phyloP scores from a whole-genome alignment of 2,113 vertebrate genomes.

The Polyodon spathula region DNA sequence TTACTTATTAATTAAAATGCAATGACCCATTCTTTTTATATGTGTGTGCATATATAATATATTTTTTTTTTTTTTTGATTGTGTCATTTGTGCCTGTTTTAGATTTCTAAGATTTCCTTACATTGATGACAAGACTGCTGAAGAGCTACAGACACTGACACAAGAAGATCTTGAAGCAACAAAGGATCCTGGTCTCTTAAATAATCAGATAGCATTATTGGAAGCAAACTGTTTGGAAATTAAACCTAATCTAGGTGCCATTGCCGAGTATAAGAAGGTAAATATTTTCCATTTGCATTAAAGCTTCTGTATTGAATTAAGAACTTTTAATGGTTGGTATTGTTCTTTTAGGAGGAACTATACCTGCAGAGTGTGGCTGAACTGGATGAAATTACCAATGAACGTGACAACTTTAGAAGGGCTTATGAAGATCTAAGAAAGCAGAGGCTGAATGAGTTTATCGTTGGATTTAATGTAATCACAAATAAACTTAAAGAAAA shows the following conservation, averaged over 20 bases:
- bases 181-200: conserved; percentile 59
- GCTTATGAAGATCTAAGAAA: conserved; percentile 81
- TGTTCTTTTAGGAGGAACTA: conserved; percentile 70
- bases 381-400: conserved; percentile 75
- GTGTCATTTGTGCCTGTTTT: conserved; percentile 2
- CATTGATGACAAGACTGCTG: conserved; percentile 68
- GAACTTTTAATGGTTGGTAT: neutral
- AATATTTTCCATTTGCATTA: neutral
- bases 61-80: neutral
- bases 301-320: neutral
- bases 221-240: conserved; percentile 75
- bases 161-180: conserved; percentile 63
- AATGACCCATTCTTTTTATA: neutral
- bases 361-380: conserved; percentile 85
- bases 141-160: conserved; percentile 56
- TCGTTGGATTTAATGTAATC: conserved; percentile 90
- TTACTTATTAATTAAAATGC: neutral
- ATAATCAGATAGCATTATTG: conserved; percentile 73
- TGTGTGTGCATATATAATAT: conserved; percentile 1
- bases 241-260: conserved; percentile 83
- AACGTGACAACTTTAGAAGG: conserved; percentile 77
- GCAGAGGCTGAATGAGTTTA: conserved; percentile 89
- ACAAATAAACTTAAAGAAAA: conserved; percentile 97
- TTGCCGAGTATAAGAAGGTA: conserved; percentile 86
- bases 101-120: conserved; percentile 74